Base-by-base conservation (phyloP, 1,140 invertebrate genomes). In the Nasonia longicornis region DNA sequence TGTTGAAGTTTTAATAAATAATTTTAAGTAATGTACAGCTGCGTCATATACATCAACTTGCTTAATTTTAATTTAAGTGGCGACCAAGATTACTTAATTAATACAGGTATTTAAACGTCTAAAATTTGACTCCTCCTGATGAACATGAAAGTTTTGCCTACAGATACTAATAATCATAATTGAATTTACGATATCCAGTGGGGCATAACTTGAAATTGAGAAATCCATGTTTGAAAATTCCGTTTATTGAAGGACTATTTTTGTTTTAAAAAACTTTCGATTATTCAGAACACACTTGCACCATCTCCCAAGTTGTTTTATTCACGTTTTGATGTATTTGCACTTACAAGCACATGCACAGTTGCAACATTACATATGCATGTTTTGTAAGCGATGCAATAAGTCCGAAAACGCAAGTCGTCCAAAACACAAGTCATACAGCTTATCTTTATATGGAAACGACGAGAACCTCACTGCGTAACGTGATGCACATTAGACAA, bases 11-110 rank as follows among this genome's bases (percentile, higher is more conserved):
- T 77, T 52, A 29, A 76, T 67, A 45, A 67, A 75, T n/a, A 66
- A 31, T 38, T 69, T 58, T 75, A 75, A 72, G 6, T 14, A 38
- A 63, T 80, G 42, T 80, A 52, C 48, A 66, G 22, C 11, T 66
- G 2, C 8, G 22, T 26, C 48, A 52, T 16, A 52, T 11, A 16
- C 12, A 52, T 52, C 12, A 52, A 52, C 48, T 52, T 52, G 48
- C 16, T 52, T 20, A 3, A 52, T 1, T 20, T 52, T 52, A 52
- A 52, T 52, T 52, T 14, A 52, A 52, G 16, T 16, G 48, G 2
- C 48, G 1, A n/a, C 16, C 16, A 58, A 58, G 45, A 48, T 48
- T 14, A 11, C 45, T 48, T 14, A 48, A 48, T 16, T 1, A 58
- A 58, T 58, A n/a, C 52, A 58, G 16, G 16, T 38, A 70, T 70